These are phyloP conservation scores for Pocillopora meandrina DNA, from an alignment of 92 coral and sea anemone species.

Conservation along the genomic window DNA sequence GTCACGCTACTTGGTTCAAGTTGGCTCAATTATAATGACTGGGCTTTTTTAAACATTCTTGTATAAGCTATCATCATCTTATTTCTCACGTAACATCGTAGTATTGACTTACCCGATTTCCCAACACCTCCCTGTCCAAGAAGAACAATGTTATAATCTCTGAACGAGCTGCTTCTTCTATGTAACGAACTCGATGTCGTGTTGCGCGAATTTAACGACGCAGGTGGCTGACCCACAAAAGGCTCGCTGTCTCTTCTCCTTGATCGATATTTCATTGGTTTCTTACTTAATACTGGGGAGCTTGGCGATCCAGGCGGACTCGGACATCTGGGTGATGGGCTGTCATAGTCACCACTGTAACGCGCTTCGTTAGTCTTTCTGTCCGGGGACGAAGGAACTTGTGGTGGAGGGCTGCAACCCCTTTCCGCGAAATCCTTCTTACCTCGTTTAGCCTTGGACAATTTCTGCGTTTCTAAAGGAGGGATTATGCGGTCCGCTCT, in stretches of 20 bases:
- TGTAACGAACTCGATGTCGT: constrained; percentile 31
- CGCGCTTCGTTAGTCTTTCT: constrained; percentile 1
- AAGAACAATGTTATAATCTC: constrained; percentile 79
- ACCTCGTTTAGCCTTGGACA: constrained; percentile 30
- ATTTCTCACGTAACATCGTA: background rate
- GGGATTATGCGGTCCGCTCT: constrained; percentile 34
- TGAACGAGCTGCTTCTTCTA: constrained; percentile 57
- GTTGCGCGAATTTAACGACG: constrained; percentile 46
- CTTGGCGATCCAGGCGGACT: constrained; percentile 49
- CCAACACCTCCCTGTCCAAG: constrained; percentile 94
- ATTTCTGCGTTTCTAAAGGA: constrained; percentile 26
- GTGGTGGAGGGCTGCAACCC: constrained; percentile 33
- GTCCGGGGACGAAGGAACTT: background rate
- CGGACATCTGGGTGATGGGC: constrained; percentile 33
- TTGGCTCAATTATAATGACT: background rate
- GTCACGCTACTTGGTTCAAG: background rate
- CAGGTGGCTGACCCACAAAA: constrained; percentile 17
- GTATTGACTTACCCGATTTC: constrained; percentile 73
- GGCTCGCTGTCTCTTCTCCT: constrained; percentile 67
- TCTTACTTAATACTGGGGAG: constrained; percentile 40
- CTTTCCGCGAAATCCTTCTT: constrained; percentile 36
- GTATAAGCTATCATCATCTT: constrained; percentile 10
- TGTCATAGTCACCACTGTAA: constrained; percentile 21
- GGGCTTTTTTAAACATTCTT: background rate
- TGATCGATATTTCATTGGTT: constrained; percentile 31